Evolutionary conservation across 1,140 invertebrate genomes (phyloP).

Genomic region (Pissodes strobi): DNA sequence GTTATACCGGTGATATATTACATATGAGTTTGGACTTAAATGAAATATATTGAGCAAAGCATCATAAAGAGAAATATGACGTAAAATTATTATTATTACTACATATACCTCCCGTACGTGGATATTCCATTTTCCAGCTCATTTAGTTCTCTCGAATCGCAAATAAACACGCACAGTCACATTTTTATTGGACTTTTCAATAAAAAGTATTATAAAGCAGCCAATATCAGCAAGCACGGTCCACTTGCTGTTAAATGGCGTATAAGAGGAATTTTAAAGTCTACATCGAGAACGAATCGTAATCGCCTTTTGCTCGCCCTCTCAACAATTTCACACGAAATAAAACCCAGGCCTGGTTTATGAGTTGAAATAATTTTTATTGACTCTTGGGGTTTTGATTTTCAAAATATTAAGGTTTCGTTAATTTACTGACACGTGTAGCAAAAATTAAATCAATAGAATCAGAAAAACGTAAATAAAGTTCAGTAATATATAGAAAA

Average conservation of each 20-base stretch:
- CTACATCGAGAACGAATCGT: slow-evolving; percentile 17
- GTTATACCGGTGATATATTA: too few species aligned
- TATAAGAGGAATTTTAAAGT: slow-evolving; percentile 31
- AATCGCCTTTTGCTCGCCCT: not conserved
- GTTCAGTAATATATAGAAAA: too few species aligned
- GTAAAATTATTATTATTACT: too few species aligned
- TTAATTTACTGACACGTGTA: too few species aligned
- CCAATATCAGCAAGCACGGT: slow-evolving; percentile 14
- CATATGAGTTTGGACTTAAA: too few species aligned
- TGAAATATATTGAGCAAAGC: too few species aligned
- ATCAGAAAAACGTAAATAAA: too few species aligned
- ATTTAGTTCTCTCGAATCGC: slow-evolving; percentile 9
- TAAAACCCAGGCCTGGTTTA: slow-evolving; percentile 18
- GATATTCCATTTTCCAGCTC: slow-evolving; percentile 12
- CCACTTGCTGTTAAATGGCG: slow-evolving; percentile 21
- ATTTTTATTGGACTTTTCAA: slow-evolving; percentile 23
- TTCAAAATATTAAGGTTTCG: too few species aligned
- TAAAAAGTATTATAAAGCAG: slow-evolving; percentile 9
- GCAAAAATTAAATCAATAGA: too few species aligned
- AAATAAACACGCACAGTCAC: slow-evolving; percentile 15
- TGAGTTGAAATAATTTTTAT: slow-evolving; percentile 17
- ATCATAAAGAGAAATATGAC: too few species aligned
- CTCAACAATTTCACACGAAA: slow-evolving; percentile 19
- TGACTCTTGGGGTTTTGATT: not conserved
- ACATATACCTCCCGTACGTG: too few species aligned